Conservation (phyloP, 30 jellyfish, hydroid and myxozoan genomes). For the Rhopilema esculentum region DNA sequence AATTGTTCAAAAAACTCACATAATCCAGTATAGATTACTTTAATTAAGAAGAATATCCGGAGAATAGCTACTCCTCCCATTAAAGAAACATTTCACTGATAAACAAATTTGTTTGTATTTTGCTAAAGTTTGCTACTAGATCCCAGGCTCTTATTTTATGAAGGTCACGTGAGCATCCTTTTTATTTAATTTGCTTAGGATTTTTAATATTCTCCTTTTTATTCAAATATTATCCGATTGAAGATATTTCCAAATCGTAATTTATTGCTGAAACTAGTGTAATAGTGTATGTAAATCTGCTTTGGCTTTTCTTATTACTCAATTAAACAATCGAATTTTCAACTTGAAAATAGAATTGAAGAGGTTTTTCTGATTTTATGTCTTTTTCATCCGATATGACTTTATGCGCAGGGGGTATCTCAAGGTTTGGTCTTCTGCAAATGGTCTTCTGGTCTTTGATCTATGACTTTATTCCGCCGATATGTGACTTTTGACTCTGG, state of each 20-base stretch:
- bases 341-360: background rate
- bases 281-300: background rate
- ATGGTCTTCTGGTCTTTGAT: background rate
- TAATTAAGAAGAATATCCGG: background rate
- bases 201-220: background rate
- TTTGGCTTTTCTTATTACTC: background rate
- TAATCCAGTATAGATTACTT: background rate
- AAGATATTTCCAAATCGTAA: conserved; percentile 10
- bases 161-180: background rate
- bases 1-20: background rate
- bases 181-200: background rate
- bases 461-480: no score
- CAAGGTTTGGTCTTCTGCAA: no score
- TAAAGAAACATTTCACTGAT: background rate
- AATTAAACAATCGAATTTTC: background rate
- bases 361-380: no score
- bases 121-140: background rate
- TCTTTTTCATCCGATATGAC: no score
- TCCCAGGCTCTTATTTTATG: background rate
- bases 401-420: no score
- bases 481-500: background rate
- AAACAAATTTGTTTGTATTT: background rate
- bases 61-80: no score
- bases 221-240: background rate
- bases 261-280: conserved; percentile 12